Conservation (phyloP, 2,888 invertebrate species). For the Diplazon laetatorius region DNA sequence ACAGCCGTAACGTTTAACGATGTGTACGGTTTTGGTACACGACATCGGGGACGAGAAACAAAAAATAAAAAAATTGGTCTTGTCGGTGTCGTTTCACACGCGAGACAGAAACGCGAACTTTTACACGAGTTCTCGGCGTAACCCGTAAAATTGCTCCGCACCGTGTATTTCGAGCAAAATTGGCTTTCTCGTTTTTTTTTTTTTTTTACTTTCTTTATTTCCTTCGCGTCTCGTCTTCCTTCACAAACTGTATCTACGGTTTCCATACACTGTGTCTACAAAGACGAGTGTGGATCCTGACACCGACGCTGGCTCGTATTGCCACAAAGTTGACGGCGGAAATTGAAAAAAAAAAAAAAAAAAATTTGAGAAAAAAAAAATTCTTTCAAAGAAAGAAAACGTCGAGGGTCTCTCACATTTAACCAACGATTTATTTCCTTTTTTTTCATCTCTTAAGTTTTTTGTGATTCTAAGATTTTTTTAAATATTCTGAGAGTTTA, state of each 20-base stretch:
- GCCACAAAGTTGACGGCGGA: constrained; percentile 19
- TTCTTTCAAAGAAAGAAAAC: too few species aligned
- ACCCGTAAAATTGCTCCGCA: constrained; percentile 64
- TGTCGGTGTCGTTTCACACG: constrained; percentile 39
- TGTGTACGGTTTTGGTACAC: constrained; percentile 36
- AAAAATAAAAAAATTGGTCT: too few species aligned
- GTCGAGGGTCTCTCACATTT: too few species aligned
- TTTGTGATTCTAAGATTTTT: too few species aligned
- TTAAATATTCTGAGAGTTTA: too few species aligned
- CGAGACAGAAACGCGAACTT: constrained; percentile 14
- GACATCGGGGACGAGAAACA: constrained; percentile 53
- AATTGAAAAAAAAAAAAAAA: too few species aligned
- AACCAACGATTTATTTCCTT: too few species aligned
- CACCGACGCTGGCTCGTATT: constrained; percentile 23
- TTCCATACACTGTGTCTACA: neutral
- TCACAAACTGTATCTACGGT: neutral
- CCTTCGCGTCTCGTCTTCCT: constrained; percentile 24
- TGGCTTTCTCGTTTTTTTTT: constrained; percentile 46
- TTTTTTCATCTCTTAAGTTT: too few species aligned
- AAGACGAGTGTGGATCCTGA: constrained; percentile 25
- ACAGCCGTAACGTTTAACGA: constrained; percentile 52
- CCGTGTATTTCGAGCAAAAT: constrained; percentile 63
- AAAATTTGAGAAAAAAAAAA: constrained; percentile 30
- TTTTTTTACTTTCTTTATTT: too few species aligned
- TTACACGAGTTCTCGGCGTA: constrained; percentile 51